Evolutionary conservation across 2,888 invertebrate species (phyloP).

Genomic region (Ptilodon capucinus): DNA sequence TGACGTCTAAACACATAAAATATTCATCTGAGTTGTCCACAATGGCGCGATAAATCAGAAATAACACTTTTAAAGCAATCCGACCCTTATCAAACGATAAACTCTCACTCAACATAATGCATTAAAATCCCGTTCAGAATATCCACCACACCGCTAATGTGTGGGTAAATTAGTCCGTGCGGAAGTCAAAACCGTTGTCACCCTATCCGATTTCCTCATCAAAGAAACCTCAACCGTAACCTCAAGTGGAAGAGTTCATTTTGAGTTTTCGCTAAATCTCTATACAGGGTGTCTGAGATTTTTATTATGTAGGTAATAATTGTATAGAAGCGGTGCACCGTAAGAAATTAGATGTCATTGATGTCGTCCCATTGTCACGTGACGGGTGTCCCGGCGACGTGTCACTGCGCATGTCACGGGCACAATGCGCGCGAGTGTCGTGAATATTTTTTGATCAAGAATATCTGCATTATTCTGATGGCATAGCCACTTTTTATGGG

Average conservation of each 20-base stretch:
- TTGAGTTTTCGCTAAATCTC: conserved; percentile 2
- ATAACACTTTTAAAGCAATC: conserved; percentile 29
- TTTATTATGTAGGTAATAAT: conserved; percentile 42
- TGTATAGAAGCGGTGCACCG: conserved; percentile 70
- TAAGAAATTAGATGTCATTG: conserved; percentile 79
- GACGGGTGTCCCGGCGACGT: conserved; percentile 45
- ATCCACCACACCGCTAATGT: conserved; percentile 67
- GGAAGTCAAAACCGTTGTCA: conserved; percentile 57
- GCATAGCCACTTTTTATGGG: background rate
- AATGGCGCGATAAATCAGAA: conserved; percentile 12
- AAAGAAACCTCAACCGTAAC: conserved; percentile 17
- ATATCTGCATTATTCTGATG: background rate
- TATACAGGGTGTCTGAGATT: conserved; percentile 34
- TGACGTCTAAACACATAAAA: background rate
- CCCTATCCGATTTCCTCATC: conserved; percentile 18
- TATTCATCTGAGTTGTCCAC: background rate
- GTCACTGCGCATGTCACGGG: conserved; percentile 16
- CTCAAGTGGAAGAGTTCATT: conserved; percentile 2
- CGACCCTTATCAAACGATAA: conserved; percentile 37
- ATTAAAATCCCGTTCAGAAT: conserved; percentile 47
- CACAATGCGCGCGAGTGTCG: background rate
- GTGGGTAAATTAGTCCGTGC: conserved; percentile 69
- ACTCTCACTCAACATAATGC: conserved; percentile 23
- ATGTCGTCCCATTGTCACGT: conserved; percentile 58
- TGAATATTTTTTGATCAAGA: background rate